Evolutionary conservation across 92 coral and sea anemone genomes (phyloP).

Genomic region (Actinernus sp.): DNA sequence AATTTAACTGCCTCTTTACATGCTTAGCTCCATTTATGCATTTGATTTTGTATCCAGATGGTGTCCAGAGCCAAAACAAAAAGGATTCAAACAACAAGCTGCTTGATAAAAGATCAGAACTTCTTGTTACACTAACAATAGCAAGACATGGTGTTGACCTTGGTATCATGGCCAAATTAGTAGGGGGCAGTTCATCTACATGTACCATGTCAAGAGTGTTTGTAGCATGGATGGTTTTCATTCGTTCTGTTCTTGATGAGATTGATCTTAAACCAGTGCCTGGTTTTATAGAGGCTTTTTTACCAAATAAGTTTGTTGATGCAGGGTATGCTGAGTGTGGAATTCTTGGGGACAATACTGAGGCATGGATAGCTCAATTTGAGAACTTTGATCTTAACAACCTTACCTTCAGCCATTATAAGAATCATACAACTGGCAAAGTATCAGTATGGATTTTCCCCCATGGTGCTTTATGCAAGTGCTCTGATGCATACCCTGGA

Average conservation of each 20-base stretch:
- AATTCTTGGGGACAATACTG: too few species aligned
- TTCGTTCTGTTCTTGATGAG: conserved; percentile 20
- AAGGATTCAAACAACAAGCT: conserved; percentile 26
- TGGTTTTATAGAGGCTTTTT: conserved; percentile 33
- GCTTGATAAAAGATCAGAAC: conserved; percentile 47
- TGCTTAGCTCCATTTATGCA: conserved; percentile 57
- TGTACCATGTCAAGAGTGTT: too few species aligned
- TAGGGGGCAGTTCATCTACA: conserved; percentile 49
- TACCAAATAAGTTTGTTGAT: too few species aligned
- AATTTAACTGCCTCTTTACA: conserved; percentile 56
- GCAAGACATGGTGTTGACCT: conserved; percentile 57
- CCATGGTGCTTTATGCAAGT: conserved; percentile 40
- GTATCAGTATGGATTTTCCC: conserved; percentile 51
- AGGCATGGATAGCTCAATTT: conserved; percentile 57
- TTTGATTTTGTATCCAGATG: conserved; percentile 44
- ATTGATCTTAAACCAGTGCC: conserved; percentile 47
- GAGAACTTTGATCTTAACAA: conserved; percentile 62
- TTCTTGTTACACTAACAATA: conserved; percentile 46
- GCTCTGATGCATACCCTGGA: conserved; percentile 58
- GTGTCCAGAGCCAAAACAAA: conserved; percentile 33
- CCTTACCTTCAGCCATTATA: conserved; percentile 57
- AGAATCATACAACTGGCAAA: conserved; percentile 67
- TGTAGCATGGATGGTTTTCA: conserved; percentile 42
- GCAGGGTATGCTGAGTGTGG: too few species aligned
- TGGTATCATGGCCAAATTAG: conserved; percentile 56